Percentiles rank a stretch among this genome's conserved stretches.
Conservation (phyloP, 2,113 vertebrate genomes). For the Theristicus caerulescens region DNA sequence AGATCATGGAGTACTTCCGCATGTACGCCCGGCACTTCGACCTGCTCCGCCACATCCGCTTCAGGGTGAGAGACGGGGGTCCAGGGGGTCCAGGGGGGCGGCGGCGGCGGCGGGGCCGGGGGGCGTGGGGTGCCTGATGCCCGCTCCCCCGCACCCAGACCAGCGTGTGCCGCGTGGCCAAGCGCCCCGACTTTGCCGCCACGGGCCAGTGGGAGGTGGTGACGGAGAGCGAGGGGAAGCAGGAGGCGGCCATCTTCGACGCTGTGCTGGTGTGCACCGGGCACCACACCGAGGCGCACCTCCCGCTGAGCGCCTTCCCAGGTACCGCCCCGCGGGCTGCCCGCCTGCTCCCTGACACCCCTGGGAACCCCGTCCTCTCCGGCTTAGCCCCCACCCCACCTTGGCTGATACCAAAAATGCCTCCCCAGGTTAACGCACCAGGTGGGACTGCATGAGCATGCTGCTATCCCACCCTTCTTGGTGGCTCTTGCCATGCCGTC, state of each 20-base stretch:
- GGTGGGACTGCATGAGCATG: background rate
- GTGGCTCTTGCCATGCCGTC: background rate
- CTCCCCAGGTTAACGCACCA: background rate
- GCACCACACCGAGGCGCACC: constrained; percentile 76
- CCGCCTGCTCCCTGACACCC: background rate
- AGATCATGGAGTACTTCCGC: constrained; percentile 83
- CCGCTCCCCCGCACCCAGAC: constrained; percentile 67
- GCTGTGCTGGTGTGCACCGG: constrained; percentile 88
- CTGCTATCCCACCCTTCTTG: background rate
- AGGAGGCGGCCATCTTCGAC: constrained; percentile 79
- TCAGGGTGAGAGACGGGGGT: constrained; percentile 73
- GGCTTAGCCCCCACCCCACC: background rate
- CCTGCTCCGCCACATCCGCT: constrained; percentile 78
- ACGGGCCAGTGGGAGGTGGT: constrained; percentile 89
- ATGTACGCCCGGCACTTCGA: constrained; percentile 84
- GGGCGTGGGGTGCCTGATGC: background rate
- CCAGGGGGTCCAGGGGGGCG: too few species aligned
- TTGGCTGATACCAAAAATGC: background rate
- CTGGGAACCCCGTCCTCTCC: background rate
- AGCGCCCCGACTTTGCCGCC: constrained; percentile 75
- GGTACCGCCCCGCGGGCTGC: constrained; percentile 66
- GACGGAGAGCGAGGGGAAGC: constrained; percentile 70
- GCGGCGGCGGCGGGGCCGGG: accelerated
- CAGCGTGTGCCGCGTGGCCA: constrained; percentile 77
- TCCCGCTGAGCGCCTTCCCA: constrained; percentile 80